Percentiles rank a stretch among this genome's conserved stretches.
Conservation (phyloP, 2,888 invertebrate genomes). For the Saturnia pavonia region DNA sequence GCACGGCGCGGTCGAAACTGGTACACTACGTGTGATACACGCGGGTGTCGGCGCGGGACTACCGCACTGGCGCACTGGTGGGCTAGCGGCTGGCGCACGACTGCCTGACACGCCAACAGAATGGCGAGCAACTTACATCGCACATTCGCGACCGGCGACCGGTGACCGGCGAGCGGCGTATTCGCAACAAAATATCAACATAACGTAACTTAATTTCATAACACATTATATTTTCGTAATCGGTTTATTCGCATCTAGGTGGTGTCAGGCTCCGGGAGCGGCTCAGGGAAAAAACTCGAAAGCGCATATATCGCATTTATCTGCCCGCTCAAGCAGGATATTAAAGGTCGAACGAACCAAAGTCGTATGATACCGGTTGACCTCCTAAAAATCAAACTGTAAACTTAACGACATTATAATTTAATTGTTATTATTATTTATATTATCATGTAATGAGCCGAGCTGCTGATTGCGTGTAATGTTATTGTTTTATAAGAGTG, state of each 20-base stretch:
- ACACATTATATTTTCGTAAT: slow-evolving; percentile 80
- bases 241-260: slow-evolving; percentile 70
- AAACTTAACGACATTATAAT: slow-evolving; percentile 28
- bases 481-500: too few species aligned
- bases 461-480: too few species aligned
- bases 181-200: slow-evolving; percentile 57
- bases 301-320: slow-evolving; percentile 30
- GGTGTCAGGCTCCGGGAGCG: slow-evolving; percentile 76
- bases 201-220: slow-evolving; percentile 77
- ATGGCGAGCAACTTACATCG: slow-evolving; percentile 30
- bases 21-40: slow-evolving; percentile 31
- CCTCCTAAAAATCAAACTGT: slow-evolving; percentile 35
- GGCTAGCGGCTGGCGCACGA: slow-evolving; percentile 31
- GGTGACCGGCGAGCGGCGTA: slow-evolving; percentile 53
- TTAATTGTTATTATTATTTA: too few species aligned
- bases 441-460: too few species aligned
- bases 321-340: slow-evolving; percentile 40
- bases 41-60: slow-evolving; percentile 55
- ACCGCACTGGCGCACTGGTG: slow-evolving; percentile 51
- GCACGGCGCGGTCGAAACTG: slow-evolving; percentile 36
- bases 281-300: slow-evolving; percentile 46
- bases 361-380: slow-evolving; percentile 30
- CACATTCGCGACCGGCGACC: slow-evolving; percentile 30
- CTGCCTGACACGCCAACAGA: slow-evolving; percentile 38
- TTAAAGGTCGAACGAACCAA: slow-evolving; percentile 45